Percentiles rank a stretch among this genome's conserved stretches.
Evolutionary conservation across 1,140 invertebrate species (phyloP).

Genomic region (Papilio machaon): DNA sequence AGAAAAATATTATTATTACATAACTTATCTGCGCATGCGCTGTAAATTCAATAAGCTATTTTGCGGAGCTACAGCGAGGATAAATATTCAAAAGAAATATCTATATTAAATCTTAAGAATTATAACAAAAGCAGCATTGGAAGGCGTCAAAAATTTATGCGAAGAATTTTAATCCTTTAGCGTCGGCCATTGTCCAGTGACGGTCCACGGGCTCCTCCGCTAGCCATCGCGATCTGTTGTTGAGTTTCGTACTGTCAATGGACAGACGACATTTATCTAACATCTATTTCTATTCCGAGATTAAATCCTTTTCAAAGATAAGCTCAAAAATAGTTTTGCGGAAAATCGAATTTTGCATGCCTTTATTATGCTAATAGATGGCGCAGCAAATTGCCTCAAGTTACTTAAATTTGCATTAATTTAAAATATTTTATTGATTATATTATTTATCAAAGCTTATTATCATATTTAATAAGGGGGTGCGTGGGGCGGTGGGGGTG

Average conservation of each 20-base stretch:
- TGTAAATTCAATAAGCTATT: not conserved
- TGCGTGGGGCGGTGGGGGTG: too few relatives aligned
- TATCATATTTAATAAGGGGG: too few relatives aligned
- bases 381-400: too few relatives aligned
- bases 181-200: slow-evolving; percentile 28
- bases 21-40: not conserved
- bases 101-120: slow-evolving; percentile 6
- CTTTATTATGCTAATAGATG: too few relatives aligned
- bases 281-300: not conserved
- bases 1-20: not conserved
- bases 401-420: not conserved
- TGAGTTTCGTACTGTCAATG: slow-evolving; percentile 1
- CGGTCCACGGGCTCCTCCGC: not conserved
- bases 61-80: not conserved
- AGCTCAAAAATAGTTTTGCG: too few relatives aligned
- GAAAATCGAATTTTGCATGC: too few relatives aligned
- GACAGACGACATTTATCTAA: not conserved
- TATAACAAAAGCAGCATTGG: slow-evolving; percentile 21
- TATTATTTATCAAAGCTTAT: too few relatives aligned
- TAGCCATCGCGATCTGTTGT: not conserved
- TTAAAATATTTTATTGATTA: too few relatives aligned
- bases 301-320: too few relatives aligned
- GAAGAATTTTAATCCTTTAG: slow-evolving; percentile 38
- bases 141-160: slow-evolving; percentile 28
- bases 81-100: not conserved